Evolutionary conservation across 2,888 invertebrate species (phyloP).

Genomic region (Abrostola tripartita): DNA sequence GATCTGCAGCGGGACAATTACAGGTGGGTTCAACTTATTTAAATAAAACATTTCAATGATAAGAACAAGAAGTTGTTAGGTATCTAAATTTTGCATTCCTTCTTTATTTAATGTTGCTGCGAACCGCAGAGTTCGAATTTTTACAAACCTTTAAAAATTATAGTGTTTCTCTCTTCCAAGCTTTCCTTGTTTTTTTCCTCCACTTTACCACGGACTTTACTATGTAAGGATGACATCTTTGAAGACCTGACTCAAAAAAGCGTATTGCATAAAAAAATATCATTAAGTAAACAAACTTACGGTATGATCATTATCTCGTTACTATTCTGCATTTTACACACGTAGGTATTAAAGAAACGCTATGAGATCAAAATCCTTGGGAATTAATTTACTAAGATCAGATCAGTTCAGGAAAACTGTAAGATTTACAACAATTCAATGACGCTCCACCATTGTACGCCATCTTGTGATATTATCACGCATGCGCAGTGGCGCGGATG

Average conservation of each 20-base stretch:
- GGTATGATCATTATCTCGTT: not conserved
- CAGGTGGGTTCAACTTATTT: too few species aligned
- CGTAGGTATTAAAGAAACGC: constrained; percentile 13
- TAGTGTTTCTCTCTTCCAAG: too few species aligned
- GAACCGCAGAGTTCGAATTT: too few species aligned
- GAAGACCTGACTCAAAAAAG: not conserved
- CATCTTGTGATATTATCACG: constrained; percentile 47
- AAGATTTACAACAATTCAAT: constrained; percentile 47
- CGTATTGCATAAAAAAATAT: constrained; percentile 3
- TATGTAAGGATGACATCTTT: not conserved
- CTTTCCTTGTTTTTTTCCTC: too few species aligned
- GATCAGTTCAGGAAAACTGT: constrained; percentile 49
- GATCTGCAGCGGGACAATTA: too few species aligned
- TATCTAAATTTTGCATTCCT: too few species aligned
- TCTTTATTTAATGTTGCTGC: too few species aligned
- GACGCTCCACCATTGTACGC: constrained; percentile 42
- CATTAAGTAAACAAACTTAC: not conserved
- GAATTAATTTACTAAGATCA: constrained; percentile 44
- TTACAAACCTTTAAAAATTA: too few species aligned
- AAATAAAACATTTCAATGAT: too few species aligned
- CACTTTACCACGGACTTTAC: too few species aligned
- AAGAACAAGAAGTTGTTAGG: too few species aligned
- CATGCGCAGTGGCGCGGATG: constrained; percentile 44
- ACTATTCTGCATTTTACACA: constrained; percentile 4
- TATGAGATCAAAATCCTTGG: constrained; percentile 46